Evolutionary conservation across 2,797 vertebrate species (phyloP), one percentile per base, ranked within the genome.

Genomic region (Chrysocyon brachyurus): DNA sequence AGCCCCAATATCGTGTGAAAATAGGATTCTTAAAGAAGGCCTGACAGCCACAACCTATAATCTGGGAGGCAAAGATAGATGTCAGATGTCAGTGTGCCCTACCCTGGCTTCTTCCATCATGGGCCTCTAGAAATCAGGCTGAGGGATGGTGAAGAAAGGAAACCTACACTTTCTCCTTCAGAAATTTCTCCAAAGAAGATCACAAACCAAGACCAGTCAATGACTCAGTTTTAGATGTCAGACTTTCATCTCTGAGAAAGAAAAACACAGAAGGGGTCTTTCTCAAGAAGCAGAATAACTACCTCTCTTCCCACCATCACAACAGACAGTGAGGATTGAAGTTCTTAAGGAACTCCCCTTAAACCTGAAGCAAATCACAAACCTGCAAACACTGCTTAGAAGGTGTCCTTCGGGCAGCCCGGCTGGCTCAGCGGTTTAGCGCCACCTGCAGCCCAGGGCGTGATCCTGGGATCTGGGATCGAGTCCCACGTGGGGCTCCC

Each of bases 361-460:
- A 86, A 94, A 52, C 52, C 52, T 78, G 82, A 97, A 87, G 83
- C 7, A 78, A 96, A 68, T 66, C 57, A 75, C 36, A 89, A 63
- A 33, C 11, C 24, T 21, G 1, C 15, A 64, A 64, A 17, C 31
- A 19, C 5, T 9, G 5, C 40, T 33, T 56, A 21, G 26, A 40
- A 75, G 6, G 33, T 36, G 61, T 24, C 40, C 11, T 22, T 68
- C 6, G 40, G 40, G 40, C 40, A 46, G 40, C 40, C 40, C 7
- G 6, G 40, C 6, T 7, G 40, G 40, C 40, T 46, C 40, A 46
- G 40, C 40, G 7, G 40, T 46, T 46, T 46, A 46, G 40, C 40
- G 40, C 40, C 40, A 46, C 40, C 40, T 46, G 40, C 40, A 46
- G 40, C 40, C 40, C 40, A 46, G 6, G 40, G 40, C 40, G 6